Conservation (phyloP, 2,113 vertebrate species). For the Phalacrocorax brasilianus region DNA sequence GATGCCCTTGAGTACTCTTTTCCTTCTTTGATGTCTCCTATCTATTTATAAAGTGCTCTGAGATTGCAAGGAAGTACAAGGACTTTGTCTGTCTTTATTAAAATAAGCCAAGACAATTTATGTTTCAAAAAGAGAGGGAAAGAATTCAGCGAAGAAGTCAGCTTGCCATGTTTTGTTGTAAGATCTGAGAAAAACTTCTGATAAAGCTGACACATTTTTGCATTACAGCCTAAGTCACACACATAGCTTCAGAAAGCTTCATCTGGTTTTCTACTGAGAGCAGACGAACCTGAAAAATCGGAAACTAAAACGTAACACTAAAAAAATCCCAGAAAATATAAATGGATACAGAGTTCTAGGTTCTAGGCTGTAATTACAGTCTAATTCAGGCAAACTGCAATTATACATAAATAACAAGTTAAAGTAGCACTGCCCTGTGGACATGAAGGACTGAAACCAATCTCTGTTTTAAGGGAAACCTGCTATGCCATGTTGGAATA, state of each 20-base stretch:
- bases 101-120: neutral
- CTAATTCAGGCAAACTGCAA: constrained; percentile 35
- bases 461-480: neutral
- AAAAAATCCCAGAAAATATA: neutral
- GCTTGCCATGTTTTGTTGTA: neutral
- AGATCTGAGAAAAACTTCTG: neutral
- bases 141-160: neutral
- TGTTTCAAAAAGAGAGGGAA: neutral
- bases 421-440: neutral
- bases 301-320: neutral
- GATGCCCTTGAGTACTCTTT: constrained; percentile 25
- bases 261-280: neutral
- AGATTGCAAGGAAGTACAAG: constrained; percentile 35
- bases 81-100: neutral
- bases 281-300: neutral
- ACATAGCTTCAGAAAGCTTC: neutral
- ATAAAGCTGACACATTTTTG: neutral
- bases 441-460: neutral
- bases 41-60: constrained; percentile 32
- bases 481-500: neutral
- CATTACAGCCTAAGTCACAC: neutral
- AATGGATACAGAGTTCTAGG: neutral
- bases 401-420: constrained; percentile 25
- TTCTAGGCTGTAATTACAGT: constrained; percentile 37
- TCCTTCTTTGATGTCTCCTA: constrained; percentile 27